Evolutionary conservation across 2,113 vertebrate species (phyloP).

Genomic region (Triplophysa siluroides): DNA sequence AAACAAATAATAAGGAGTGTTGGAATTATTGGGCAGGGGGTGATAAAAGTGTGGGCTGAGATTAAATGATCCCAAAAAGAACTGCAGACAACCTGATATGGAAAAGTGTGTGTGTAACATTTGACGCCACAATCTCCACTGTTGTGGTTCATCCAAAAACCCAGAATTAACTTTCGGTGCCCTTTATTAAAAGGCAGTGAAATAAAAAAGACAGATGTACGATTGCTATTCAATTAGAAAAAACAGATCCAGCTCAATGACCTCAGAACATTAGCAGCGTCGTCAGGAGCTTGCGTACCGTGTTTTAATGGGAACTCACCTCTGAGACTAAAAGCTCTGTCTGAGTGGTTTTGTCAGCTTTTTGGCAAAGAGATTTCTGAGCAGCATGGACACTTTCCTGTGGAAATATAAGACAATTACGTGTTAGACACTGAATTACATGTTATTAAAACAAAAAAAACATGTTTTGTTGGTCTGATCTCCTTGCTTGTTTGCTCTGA

Average conservation of each 20-base stretch:
- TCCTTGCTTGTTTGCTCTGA: too few species aligned
- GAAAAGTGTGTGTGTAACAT: background rate
- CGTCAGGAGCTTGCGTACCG: conserved; percentile 36
- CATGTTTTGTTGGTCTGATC: too few species aligned
- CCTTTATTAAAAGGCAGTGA: conserved; percentile 16
- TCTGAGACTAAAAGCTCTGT: conserved; percentile 87
- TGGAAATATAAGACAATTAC: conserved; percentile 54
- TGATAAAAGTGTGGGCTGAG: background rate
- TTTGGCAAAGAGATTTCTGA: conserved; percentile 82
- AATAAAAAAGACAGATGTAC: conserved; percentile 34
- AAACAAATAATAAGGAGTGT: conserved; percentile 6
- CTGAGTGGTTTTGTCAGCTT: conserved; percentile 92
- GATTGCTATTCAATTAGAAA: conserved; percentile 46
- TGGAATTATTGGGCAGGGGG: background rate
- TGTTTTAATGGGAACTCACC: conserved; percentile 77
- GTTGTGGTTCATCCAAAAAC: background rate
- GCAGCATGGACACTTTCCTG: conserved; percentile 86
- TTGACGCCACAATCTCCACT: background rate
- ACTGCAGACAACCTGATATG: background rate
- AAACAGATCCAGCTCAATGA: conserved; percentile 44
- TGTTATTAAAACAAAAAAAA: too few species aligned
- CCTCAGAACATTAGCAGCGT: conserved; percentile 44
- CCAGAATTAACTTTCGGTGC: conserved; percentile 18
- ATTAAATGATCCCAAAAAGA: background rate
- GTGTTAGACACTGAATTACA: background rate